phyloP scores from a whole-genome alignment of 2,113 vertebrate species.

The Grallaria varia region DNA sequence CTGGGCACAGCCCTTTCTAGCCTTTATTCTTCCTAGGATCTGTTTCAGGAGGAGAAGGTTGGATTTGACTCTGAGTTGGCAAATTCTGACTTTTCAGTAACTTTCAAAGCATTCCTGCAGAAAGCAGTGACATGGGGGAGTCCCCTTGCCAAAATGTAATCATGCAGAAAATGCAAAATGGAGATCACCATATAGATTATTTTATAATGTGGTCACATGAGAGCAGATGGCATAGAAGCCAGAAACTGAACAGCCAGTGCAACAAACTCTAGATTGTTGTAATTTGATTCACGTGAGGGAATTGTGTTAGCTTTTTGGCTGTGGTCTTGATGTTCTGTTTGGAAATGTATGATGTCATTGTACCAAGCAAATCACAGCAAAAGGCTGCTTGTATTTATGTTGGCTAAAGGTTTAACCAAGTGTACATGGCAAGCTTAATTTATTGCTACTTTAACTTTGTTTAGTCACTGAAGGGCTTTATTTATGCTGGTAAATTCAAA shows the following conservation, averaged over 20 bases:
- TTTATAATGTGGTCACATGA: constrained; percentile 70
- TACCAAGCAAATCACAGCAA: constrained; percentile 71
- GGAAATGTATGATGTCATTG: constrained; percentile 77
- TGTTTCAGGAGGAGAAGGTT: not conserved
- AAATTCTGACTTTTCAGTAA: constrained; percentile 60
- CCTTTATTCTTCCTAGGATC: not conserved
- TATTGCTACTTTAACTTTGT: constrained; percentile 79
- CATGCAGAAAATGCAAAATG: constrained; percentile 75
- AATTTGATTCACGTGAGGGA: constrained; percentile 74
- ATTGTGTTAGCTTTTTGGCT: constrained; percentile 64
- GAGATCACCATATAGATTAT: constrained; percentile 73
- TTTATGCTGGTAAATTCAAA: constrained; percentile 79
- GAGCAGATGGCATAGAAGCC: constrained; percentile 40
- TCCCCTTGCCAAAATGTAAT: constrained; percentile 74
- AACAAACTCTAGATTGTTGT: constrained; percentile 67
- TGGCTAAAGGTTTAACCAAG: constrained; percentile 76
- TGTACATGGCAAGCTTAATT: constrained; percentile 73
- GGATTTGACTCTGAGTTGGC: constrained; percentile 46
- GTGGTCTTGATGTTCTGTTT: constrained; percentile 57
- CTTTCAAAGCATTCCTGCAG: constrained; percentile 70
- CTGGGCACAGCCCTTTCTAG: not conserved
- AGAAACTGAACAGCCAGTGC: constrained; percentile 40
- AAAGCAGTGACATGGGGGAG: constrained; percentile 54
- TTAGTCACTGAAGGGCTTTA: constrained; percentile 77
- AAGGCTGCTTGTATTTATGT: constrained; percentile 76